Evolutionary conservation across 2,888 invertebrate species (phyloP).

Genomic region (Xestia ashworthii): DNA sequence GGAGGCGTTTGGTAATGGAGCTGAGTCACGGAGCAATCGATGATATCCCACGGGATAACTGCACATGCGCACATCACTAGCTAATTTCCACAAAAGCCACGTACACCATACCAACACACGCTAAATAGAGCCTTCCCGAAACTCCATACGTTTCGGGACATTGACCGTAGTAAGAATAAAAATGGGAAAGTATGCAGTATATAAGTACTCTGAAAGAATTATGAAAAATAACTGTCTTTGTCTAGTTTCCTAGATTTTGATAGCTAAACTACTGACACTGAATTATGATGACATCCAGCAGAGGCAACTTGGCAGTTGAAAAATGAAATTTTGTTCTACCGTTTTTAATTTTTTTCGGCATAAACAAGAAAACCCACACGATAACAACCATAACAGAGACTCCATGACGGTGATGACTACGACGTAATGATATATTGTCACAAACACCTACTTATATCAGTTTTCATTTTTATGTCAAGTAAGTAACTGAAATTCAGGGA

Average conservation of each 20-base stretch:
- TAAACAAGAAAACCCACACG: not conserved
- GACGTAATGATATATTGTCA: not conserved
- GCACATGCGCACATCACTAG: constrained; percentile 85
- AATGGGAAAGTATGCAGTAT: not conserved
- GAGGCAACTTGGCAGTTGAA: not conserved
- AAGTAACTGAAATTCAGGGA: constrained; percentile 27
- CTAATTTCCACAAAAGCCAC: constrained; percentile 41
- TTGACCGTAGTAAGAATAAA: not conserved
- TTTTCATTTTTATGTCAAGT: constrained; percentile 7
- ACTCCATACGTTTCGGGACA: constrained; percentile 10
- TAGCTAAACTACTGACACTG: not conserved
- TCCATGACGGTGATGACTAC: not conserved
- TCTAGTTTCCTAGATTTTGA: not conserved
- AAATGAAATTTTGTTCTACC: not conserved
- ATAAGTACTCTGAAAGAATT: not conserved
- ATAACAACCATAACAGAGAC: not conserved
- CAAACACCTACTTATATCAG: not conserved
- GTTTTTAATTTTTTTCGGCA: not conserved
- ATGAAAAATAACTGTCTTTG: not conserved
- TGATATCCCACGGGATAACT: constrained; percentile 87
- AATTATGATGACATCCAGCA: not conserved
- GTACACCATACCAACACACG: constrained; percentile 21
- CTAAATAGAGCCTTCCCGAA: constrained; percentile 23
- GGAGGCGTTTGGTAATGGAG: constrained; percentile 72
- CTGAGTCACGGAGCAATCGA: constrained; percentile 83